Conservation (phyloP, 2,888 invertebrate genomes). For the Dasysyrphus tricinctus region DNA sequence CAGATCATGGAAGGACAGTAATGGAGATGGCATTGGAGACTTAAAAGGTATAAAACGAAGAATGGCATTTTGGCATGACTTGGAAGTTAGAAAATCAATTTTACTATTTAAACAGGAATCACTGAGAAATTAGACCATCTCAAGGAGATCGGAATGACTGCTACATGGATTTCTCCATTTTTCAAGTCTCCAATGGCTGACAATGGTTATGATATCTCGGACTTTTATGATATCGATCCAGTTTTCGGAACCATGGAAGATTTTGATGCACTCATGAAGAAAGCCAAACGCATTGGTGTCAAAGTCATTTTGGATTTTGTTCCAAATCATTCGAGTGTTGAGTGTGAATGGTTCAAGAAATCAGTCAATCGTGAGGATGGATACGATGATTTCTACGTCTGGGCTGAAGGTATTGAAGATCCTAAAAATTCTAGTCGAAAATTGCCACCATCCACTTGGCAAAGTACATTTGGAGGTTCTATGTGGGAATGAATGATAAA, state of each 20-base stretch:
- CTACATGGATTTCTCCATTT: slow-evolving; percentile 90
- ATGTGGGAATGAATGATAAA: slow-evolving; percentile 88
- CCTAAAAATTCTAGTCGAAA: slow-evolving; percentile 64
- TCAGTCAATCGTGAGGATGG: slow-evolving; percentile 86
- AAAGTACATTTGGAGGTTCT: slow-evolving; percentile 85
- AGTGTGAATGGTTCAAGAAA: slow-evolving; percentile 93
- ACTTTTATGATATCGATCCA: slow-evolving; percentile 87
- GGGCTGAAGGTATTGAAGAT: slow-evolving; percentile 86
- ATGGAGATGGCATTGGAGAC: slow-evolving; percentile 94
- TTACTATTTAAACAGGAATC: slow-evolving; percentile 84
- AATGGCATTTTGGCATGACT: no score
- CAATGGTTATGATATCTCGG: slow-evolving; percentile 90
- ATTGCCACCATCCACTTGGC: slow-evolving; percentile 79
- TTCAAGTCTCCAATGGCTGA: slow-evolving; percentile 90
- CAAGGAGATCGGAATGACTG: slow-evolving; percentile 87
- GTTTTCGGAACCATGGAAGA: slow-evolving; percentile 87
- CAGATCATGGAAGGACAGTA: slow-evolving; percentile 91
- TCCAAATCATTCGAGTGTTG: slow-evolving; percentile 90
- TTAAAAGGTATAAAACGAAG: slow-evolving; percentile 85
- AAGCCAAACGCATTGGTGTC: slow-evolving; percentile 84
- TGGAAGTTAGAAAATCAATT: neutral
- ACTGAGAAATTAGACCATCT: slow-evolving; percentile 86
- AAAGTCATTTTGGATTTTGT: slow-evolving; percentile 87
- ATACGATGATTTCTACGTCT: slow-evolving; percentile 90
- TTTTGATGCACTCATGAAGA: slow-evolving; percentile 86